Evolutionary conservation across 2,113 vertebrate genomes (phyloP).

Genomic region (Ciconia boyciana): DNA sequence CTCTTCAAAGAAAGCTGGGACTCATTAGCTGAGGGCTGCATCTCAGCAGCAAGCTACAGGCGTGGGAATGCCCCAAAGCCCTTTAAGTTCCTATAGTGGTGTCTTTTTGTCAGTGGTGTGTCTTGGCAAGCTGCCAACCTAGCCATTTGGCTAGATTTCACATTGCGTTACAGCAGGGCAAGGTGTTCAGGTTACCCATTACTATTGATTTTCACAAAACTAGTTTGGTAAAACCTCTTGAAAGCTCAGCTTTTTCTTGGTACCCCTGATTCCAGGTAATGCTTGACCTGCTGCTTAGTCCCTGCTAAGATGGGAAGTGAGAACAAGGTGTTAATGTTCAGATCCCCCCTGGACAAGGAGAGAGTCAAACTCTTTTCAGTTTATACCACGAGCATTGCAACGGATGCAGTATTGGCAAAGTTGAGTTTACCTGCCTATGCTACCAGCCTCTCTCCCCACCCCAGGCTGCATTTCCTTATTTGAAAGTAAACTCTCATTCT

Average conservation of each 20-base stretch:
- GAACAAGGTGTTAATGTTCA: neutral
- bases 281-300: neutral
- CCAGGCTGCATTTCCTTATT: neutral
- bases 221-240: neutral
- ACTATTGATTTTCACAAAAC: neutral
- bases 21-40: neutral
- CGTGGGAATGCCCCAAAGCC: neutral
- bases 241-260: neutral
- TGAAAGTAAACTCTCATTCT: neutral
- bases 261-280: neutral
- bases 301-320: neutral
- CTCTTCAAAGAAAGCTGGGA: neutral
- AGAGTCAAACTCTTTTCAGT: fast-evolving
- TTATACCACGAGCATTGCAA: neutral
- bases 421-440: neutral
- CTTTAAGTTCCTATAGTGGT: neutral
- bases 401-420: neutral
- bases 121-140: neutral
- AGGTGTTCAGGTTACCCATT: neutral
- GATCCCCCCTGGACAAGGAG: neutral
- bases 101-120: neutral
- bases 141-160: neutral
- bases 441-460: neutral
- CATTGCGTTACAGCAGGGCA: neutral
- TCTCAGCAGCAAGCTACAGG: neutral